Conservation (phyloP, 2,888 invertebrate species). For the Ochropleura plecta region DNA sequence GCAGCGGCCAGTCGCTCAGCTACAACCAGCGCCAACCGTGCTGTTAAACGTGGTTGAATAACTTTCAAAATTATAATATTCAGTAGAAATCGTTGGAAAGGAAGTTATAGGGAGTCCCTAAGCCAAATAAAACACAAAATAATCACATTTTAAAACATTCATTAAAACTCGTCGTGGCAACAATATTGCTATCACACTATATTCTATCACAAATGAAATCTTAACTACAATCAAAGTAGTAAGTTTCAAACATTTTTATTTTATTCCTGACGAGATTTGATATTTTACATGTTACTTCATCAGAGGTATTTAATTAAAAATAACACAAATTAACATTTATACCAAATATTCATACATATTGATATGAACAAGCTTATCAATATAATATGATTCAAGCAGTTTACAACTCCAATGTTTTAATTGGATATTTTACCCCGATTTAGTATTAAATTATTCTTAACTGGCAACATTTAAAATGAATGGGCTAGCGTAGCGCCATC, state of each 20-base stretch:
- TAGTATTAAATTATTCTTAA: slow-evolving; percentile 24
- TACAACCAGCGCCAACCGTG: no score
- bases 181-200: slow-evolving; percentile 72
- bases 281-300: slow-evolving; percentile 18
- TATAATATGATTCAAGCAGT: slow-evolving; percentile 32
- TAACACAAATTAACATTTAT: slow-evolving; percentile 37
- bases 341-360: slow-evolving; percentile 2
- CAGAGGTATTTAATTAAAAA: slow-evolving; percentile 12
- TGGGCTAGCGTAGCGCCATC: background rate
- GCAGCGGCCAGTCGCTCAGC: no score
- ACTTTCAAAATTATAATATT: no score
- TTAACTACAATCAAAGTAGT: slow-evolving; percentile 59
- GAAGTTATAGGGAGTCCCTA: no score
- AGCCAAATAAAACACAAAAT: slow-evolving; percentile 27
- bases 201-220: slow-evolving; percentile 71
- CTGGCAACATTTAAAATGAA: slow-evolving; percentile 33
- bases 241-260: slow-evolving; percentile 49
- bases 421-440: slow-evolving; percentile 41
- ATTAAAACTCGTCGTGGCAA: slow-evolving; percentile 75
- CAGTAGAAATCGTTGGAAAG: no score
- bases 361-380: slow-evolving; percentile 37
- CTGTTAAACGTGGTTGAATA: no score
- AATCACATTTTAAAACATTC: slow-evolving; percentile 75
- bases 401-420: slow-evolving; percentile 2
- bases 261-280: slow-evolving; percentile 27